A percentile compares a stretch with the other conserved stretches of the same genome.
phyloP scores from a whole-genome alignment of 2,113 vertebrate species.

The Corythornis madagascariensis region DNA sequence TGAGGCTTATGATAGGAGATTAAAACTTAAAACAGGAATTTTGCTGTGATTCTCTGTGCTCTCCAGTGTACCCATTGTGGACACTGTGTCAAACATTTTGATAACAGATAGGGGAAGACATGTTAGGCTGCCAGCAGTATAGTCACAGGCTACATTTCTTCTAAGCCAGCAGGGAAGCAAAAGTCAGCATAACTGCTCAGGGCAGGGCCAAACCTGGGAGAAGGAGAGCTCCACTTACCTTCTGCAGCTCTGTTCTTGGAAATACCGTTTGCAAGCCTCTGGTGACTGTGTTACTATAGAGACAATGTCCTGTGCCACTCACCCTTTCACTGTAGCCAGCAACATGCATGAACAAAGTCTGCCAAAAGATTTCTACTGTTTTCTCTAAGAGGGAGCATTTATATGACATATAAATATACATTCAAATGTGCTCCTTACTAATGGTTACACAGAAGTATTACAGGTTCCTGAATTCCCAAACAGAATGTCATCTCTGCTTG shows the following conservation, averaged over 20 bases:
- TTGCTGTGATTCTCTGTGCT: not conserved
- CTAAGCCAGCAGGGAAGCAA: not conserved
- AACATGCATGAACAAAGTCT: not conserved
- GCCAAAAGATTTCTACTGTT: not conserved
- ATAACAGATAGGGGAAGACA: not conserved
- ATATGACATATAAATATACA: not conserved
- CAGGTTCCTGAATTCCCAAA: not conserved
- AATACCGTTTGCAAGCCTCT: not conserved
- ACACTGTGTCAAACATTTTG: fast-evolving
- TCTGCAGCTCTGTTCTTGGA: not conserved
- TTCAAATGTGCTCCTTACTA: not conserved
- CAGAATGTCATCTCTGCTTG: not conserved
- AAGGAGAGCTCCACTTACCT: not conserved
- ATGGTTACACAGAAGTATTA: fast-evolving
- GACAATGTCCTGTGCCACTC: not conserved
- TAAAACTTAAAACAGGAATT: not conserved
- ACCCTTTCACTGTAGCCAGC: not conserved
- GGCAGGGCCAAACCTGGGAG: not conserved
- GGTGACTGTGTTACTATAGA: not conserved
- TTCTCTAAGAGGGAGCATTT: not conserved
- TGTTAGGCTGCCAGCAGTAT: not conserved
- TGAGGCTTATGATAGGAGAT: not conserved
- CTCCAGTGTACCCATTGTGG: not conserved
- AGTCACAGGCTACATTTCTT: not conserved
- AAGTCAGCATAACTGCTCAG: not conserved